These are phyloP conservation scores for Amphimallon solstitiale DNA, from an alignment of 2,888 invertebrate species.

Conservation along the genomic window DNA sequence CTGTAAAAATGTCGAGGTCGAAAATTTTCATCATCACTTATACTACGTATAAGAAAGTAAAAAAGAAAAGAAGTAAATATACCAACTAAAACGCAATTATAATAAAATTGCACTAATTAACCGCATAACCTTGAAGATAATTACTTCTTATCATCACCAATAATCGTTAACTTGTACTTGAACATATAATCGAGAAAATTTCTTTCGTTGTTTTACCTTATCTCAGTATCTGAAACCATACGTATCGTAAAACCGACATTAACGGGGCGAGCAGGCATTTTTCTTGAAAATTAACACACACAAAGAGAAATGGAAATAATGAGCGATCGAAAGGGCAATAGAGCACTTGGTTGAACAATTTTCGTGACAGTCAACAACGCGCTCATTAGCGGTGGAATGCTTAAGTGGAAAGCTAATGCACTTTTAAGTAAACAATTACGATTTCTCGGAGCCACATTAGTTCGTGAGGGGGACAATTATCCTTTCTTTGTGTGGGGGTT, in stretches of 20 bases:
- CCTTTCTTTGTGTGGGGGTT: background rate
- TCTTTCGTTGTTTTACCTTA: background rate
- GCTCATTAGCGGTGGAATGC: slow-evolving; percentile 23
- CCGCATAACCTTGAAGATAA: slow-evolving; percentile 18
- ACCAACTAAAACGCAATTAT: background rate
- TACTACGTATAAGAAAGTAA: too few species aligned
- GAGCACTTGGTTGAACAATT: slow-evolving; percentile 14
- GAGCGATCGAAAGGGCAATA: background rate
- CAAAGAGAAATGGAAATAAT: too few species aligned
- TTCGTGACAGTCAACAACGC: slow-evolving; percentile 12
- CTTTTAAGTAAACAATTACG: slow-evolving; percentile 42
- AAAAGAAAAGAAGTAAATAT: too few species aligned
- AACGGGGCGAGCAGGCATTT: background rate
- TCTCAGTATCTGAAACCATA: too few species aligned
- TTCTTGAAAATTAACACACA: background rate
- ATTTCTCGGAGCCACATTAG: slow-evolving; percentile 32
- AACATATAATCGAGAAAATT: slow-evolving; percentile 18
- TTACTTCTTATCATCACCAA: background rate
- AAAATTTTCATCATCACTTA: too few species aligned
- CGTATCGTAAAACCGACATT: background rate
- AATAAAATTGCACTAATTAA: slow-evolving; percentile 8
- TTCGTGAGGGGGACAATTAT: slow-evolving; percentile 17
- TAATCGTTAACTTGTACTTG: slow-evolving; percentile 6
- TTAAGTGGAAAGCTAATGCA: slow-evolving; percentile 37
- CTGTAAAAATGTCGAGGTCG: too few species aligned